Evolutionary conservation across 1,140 invertebrate genomes (phyloP).

Genomic region (Cotesia typhae): DNA sequence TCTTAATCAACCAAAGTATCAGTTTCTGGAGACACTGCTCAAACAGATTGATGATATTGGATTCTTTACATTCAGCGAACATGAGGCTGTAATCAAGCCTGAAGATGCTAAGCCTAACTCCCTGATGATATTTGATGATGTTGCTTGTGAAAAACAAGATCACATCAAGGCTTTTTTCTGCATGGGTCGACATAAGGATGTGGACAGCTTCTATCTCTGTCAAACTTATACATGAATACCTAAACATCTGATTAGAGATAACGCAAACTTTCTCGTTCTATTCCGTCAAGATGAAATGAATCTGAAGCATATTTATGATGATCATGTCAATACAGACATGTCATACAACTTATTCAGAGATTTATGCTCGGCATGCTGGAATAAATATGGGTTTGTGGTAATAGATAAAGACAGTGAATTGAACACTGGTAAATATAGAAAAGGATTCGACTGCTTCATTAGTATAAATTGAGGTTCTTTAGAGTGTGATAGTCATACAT

Average conservation of each 20-base stretch:
- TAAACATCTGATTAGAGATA: too few species aligned
- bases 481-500: background rate
- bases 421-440: background rate
- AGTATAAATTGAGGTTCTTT: conserved; percentile 20
- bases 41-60: background rate
- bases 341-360: background rate
- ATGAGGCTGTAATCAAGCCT: too few species aligned
- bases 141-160: conserved; percentile 24
- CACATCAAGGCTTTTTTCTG: background rate
- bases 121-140: conserved; percentile 5
- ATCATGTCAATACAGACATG: conserved; percentile 1
- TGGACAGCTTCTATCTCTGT: background rate
- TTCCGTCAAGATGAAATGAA: conserved; percentile 15
- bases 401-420: conserved; percentile 25
- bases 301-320: background rate
- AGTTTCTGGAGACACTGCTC: conserved; percentile 12
- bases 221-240: too few species aligned
- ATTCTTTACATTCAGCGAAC: too few species aligned
- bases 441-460: conserved; percentile 25
- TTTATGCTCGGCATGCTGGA: too few species aligned
- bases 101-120: too few species aligned
- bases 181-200: background rate
- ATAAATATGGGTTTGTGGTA: conserved; percentile 18
- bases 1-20: conserved; percentile 18
- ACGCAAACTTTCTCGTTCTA: too few species aligned